Evolutionary conservation across 1,140 invertebrate genomes (phyloP).

Genomic region (Periplaneta americana): DNA sequence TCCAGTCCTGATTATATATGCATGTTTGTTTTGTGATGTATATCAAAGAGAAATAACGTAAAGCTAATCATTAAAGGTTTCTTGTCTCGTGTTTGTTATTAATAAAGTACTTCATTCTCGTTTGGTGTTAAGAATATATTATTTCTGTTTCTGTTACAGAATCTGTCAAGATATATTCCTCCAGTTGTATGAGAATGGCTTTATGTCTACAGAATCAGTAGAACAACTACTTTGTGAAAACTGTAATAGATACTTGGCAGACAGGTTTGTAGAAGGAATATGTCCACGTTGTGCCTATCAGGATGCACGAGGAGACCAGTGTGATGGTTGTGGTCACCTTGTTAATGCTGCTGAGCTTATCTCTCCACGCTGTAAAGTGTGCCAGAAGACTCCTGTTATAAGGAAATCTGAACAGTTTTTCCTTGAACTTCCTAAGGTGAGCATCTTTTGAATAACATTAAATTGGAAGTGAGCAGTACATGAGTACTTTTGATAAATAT

Average conservation of each 20-base stretch:
- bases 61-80: too few species aligned
- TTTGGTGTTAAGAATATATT: too few species aligned
- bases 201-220: slow-evolving; percentile 74
- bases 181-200: slow-evolving; percentile 77
- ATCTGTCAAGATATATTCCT: slow-evolving; percentile 73
- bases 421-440: slow-evolving; percentile 84
- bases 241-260: slow-evolving; percentile 74
- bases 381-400: slow-evolving; percentile 65
- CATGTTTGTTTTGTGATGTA: too few species aligned
- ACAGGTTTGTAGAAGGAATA: slow-evolving; percentile 94
- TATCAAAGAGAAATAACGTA: too few species aligned
- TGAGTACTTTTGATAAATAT: too few species aligned
- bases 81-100: too few species aligned
- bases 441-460: too few species aligned
- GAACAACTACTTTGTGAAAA: slow-evolving; percentile 90
- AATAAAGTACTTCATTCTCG: too few species aligned
- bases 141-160: background rate
- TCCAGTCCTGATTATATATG: too few species aligned
- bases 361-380: slow-evolving; percentile 89
- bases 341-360: slow-evolving; percentile 92
- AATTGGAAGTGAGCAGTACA: too few species aligned
- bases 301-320: slow-evolving; percentile 96
- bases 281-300: slow-evolving; percentile 93
- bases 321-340: slow-evolving; percentile 95
- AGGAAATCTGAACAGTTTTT: slow-evolving; percentile 87